Conservation (phyloP, 2,797 vertebrate species). For the Catostomus latipinnis region DNA sequence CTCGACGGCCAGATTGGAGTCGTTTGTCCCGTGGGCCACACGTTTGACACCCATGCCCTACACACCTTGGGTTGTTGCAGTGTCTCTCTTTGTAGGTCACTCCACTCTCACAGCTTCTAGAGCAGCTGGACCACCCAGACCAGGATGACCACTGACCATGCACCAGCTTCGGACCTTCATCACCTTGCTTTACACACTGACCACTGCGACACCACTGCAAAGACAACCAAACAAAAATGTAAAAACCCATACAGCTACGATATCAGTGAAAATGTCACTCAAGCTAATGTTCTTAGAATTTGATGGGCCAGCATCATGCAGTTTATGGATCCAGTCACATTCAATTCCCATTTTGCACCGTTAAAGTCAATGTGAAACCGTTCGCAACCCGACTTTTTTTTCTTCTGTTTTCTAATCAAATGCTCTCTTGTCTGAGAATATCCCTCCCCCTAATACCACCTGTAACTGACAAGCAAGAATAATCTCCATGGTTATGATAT, state of each 20-base stretch:
- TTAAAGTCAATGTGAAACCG: background rate
- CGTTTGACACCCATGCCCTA: too few species aligned
- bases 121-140: slow-evolving; percentile 87
- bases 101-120: slow-evolving; percentile 88
- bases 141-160: slow-evolving; percentile 89
- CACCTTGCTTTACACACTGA: slow-evolving; percentile 89
- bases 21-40: too few species aligned
- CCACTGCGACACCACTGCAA: slow-evolving; percentile 90
- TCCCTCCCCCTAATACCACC: too few species aligned
- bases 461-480: too few species aligned
- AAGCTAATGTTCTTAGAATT: background rate
- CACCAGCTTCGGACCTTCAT: slow-evolving; percentile 83
- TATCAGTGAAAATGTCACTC: background rate
- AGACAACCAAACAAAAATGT: background rate
- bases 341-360: slow-evolving; percentile 4
- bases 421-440: too few species aligned
- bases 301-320: background rate
- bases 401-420: too few species aligned
- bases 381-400: too few species aligned
- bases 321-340: background rate
- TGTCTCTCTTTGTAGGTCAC: slow-evolving; percentile 85
- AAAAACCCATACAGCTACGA: slow-evolving; percentile 19
- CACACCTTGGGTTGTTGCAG: slow-evolving; percentile 81
- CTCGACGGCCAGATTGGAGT: too few species aligned
- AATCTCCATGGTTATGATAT: too few species aligned